phyloP scores from a whole-genome alignment of 2,113 vertebrate genomes.

The Phalacrocorax aristotelis region DNA sequence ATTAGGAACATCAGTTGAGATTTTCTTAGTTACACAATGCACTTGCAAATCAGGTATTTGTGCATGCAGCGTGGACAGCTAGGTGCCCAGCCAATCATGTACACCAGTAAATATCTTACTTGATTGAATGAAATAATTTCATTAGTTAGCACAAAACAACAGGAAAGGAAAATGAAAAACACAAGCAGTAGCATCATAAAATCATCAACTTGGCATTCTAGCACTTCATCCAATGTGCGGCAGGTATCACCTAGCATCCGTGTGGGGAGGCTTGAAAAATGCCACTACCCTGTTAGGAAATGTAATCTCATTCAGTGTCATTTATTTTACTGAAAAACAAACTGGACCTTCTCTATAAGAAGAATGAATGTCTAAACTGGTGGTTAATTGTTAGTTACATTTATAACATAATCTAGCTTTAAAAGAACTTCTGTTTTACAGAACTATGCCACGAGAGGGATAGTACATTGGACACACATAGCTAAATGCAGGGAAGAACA shows the following conservation, averaged over 20 bases:
- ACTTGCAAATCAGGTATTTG: background rate
- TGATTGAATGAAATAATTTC: background rate
- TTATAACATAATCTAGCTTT: background rate
- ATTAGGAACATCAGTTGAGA: background rate
- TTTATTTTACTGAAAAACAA: slow-evolving; percentile 23
- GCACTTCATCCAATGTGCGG: background rate
- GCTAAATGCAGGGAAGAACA: background rate
- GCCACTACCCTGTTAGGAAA: background rate
- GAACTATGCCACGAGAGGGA: background rate
- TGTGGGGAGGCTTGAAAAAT: background rate
- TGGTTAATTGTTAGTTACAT: background rate
- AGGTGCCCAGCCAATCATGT: background rate
- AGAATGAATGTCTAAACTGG: background rate
- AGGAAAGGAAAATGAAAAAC: background rate
- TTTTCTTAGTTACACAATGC: background rate
- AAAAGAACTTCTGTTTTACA: background rate
- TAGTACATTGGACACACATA: background rate
- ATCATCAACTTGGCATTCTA: background rate
- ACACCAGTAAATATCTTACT: background rate
- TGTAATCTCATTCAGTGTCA: background rate
- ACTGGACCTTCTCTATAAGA: background rate
- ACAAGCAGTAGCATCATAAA: background rate
- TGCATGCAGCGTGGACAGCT: background rate
- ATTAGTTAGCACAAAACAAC: background rate
- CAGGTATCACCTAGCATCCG: background rate